Conservation (phyloP, 2,113 vertebrate species). For the Oceanodroma tethys region DNA sequence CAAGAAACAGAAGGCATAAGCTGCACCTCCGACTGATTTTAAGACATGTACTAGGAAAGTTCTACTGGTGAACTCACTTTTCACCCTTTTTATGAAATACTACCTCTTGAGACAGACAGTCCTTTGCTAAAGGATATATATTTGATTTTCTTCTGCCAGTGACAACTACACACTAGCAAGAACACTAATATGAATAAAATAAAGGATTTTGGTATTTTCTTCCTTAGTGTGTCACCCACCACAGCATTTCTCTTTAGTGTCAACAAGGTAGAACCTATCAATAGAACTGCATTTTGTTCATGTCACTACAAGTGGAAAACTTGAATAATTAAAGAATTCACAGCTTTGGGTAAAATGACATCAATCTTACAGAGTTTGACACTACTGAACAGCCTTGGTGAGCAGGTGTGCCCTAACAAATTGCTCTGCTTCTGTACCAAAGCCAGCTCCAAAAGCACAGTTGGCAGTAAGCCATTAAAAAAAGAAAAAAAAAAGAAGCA, state of each 20-base stretch:
- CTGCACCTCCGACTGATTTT: background rate
- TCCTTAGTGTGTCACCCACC: background rate
- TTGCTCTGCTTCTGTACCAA: background rate
- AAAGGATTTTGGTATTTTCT: background rate
- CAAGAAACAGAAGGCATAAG: background rate
- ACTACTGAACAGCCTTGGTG: background rate
- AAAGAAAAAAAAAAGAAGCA: background rate
- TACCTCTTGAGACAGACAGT: background rate
- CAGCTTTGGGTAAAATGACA: constrained; percentile 18
- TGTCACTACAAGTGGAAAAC: constrained; percentile 39
- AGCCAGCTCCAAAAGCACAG: background rate
- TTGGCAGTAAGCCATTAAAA: background rate
- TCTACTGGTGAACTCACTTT: background rate
- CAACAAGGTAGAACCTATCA: background rate
- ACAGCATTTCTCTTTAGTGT: background rate
- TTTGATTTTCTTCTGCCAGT: background rate
- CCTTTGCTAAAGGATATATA: background rate
- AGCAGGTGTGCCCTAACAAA: constrained; percentile 15
- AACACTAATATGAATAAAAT: background rate
- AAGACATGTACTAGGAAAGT: background rate
- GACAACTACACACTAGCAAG: background rate
- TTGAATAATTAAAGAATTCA: constrained; percentile 29
- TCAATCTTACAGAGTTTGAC: background rate
- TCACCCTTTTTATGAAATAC: background rate
- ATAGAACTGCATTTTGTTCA: background rate